phyloP scores from a whole-genome alignment of 2,888 invertebrate genomes.

The Caenorhabditis sp. region DNA sequence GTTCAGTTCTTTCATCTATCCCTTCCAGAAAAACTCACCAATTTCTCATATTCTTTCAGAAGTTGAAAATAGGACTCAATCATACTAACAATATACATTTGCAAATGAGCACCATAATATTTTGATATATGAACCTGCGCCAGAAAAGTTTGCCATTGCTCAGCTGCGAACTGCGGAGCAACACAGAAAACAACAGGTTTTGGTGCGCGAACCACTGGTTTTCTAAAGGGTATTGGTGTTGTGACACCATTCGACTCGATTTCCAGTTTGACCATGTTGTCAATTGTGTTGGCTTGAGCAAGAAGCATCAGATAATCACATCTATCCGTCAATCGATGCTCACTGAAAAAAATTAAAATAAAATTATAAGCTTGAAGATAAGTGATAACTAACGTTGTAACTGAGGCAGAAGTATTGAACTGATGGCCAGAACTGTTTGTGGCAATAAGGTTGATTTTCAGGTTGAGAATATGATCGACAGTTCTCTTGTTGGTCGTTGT shows the following conservation, averaged over 20 bases:
- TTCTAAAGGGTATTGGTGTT: slow-evolving; percentile 12
- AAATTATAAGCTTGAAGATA: too few species aligned
- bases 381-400: too few species aligned
- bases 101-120: slow-evolving; percentile 14
- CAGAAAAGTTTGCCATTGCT: slow-evolving; percentile 8
- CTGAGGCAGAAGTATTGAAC: too few species aligned
- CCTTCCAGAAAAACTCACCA: too few species aligned
- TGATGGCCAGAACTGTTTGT: too few species aligned
- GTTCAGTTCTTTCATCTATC: too few species aligned
- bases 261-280: slow-evolving; percentile 16
- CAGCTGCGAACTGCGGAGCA: slow-evolving; percentile 17
- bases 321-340: background rate
- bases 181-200: slow-evolving; percentile 12
- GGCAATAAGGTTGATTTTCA: too few species aligned
- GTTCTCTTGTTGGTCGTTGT: too few species aligned
- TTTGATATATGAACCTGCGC: background rate
- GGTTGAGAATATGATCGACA: too few species aligned
- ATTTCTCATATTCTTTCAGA: slow-evolving; percentile 13
- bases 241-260: slow-evolving; percentile 25
- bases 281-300: slow-evolving; percentile 21
- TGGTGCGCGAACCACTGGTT: background rate
- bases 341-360: too few species aligned
- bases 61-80: slow-evolving; percentile 10
- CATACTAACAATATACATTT: slow-evolving; percentile 14
- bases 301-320: slow-evolving; percentile 23